Evolutionary conservation across 1,140 invertebrate genomes (phyloP).

Genomic region (Ceratitis capitata): DNA sequence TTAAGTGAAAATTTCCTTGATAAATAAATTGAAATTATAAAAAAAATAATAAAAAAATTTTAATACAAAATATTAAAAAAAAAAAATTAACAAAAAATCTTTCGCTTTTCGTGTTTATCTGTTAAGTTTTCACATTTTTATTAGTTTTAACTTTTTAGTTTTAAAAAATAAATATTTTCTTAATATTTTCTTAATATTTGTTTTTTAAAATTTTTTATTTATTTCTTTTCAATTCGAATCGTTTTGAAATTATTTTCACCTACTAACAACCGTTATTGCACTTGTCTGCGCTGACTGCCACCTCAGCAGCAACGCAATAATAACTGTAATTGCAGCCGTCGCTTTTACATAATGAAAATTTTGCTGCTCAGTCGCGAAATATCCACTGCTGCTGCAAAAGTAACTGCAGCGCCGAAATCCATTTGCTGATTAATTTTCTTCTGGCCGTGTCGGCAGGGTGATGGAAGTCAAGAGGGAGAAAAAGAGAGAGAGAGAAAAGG

Average conservation of each 20-base stretch:
- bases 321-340: slow-evolving; percentile 1
- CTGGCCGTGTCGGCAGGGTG: background rate
- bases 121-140: background rate
- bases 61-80: no score
- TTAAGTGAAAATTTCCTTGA: no score
- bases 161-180: no score
- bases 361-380: background rate
- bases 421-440: slow-evolving; percentile 36
- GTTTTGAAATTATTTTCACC: background rate
- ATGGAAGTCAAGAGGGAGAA: background rate
- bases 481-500: background rate
- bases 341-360: slow-evolving; percentile 26
- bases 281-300: background rate
- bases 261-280: background rate
- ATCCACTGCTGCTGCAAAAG: no score
- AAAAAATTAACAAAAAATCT: background rate
- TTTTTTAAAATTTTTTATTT: no score
- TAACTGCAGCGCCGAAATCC: slow-evolving; percentile 1
- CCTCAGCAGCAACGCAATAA: background rate
- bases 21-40: background rate
- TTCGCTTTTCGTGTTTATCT: background rate
- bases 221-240: background rate
- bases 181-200: background rate
- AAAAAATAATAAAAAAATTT: background rate
- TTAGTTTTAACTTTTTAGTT: background rate